Evolutionary conservation across 2,888 invertebrate species (phyloP).

Genomic region (Sialis fuliginosa): DNA sequence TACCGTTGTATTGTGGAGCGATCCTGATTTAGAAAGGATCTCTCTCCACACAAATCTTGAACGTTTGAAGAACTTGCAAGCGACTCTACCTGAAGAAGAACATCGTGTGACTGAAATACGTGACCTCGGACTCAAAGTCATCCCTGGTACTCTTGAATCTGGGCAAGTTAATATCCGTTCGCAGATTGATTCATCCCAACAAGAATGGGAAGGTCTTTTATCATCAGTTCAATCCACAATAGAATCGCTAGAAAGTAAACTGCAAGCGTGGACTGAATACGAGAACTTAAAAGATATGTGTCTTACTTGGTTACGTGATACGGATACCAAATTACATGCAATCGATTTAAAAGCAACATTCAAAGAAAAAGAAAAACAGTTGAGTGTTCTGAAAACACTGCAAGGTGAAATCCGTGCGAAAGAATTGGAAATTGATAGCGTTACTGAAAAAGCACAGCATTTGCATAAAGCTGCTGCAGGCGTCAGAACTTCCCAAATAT

Average conservation of each 20-base stretch:
- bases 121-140: conserved; percentile 71
- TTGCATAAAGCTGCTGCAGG: conserved; percentile 56
- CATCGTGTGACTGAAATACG: conserved; percentile 65
- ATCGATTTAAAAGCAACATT: conserved; percentile 71
- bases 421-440: conserved; percentile 80
- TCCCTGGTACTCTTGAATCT: conserved; percentile 66
- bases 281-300: conserved; percentile 75
- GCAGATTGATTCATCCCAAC: conserved; percentile 74
- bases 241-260: conserved; percentile 60
- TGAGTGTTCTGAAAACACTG: conserved; percentile 57
- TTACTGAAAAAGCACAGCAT: conserved; percentile 79
- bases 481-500: conserved; percentile 63
- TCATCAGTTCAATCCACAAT: conserved; percentile 63
- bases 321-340: conserved; percentile 73
- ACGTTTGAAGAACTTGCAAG: conserved; percentile 55
- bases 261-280: conserved; percentile 84
- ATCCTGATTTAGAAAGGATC: conserved; percentile 65
- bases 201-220: conserved; percentile 74
- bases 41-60: conserved; percentile 75
- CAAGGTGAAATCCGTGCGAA: conserved; percentile 83
- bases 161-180: conserved; percentile 74
- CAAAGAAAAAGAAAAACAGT: conserved; percentile 66
- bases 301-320: conserved; percentile 70
- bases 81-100: conserved; percentile 71
- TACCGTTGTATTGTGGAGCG: conserved; percentile 67